A percentile compares a stretch with the other conserved stretches of the same genome.
phyloP scores from a whole-genome alignment of 2,888 invertebrate genomes.

The Archips crataeganus region DNA sequence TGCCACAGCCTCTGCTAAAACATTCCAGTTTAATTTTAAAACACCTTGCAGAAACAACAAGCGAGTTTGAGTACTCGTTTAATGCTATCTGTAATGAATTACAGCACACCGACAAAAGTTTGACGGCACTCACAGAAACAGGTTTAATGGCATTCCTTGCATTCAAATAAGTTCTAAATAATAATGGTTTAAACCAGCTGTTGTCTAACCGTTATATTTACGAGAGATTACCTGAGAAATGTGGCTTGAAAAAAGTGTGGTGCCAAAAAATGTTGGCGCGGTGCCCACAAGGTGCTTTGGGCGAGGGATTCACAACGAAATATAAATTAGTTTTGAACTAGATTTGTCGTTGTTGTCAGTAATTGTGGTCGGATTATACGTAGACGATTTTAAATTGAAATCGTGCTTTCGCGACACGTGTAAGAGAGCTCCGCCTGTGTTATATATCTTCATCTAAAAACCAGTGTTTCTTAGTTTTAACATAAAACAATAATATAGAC shows the following conservation, averaged over 20 bases:
- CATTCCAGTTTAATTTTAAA: too few species aligned
- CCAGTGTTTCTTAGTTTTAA: too few species aligned
- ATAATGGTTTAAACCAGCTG: slow-evolving; percentile 55
- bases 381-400: slow-evolving; percentile 10
- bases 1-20: too few species aligned
- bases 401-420: too few species aligned
- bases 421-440: too few species aligned
- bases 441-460: too few species aligned
- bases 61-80: neutral
- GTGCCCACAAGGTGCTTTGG: slow-evolving; percentile 59
- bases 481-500: too few species aligned
- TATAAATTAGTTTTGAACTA: slow-evolving; percentile 40
- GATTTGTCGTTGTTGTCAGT: slow-evolving; percentile 42
- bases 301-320: slow-evolving; percentile 51
- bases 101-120: slow-evolving; percentile 24
- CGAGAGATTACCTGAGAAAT: slow-evolving; percentile 70
- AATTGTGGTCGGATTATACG: slow-evolving; percentile 41
- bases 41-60: too few species aligned
- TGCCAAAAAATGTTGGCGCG: slow-evolving; percentile 63
- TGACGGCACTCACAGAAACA: slow-evolving; percentile 40
- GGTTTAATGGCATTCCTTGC: slow-evolving; percentile 56
- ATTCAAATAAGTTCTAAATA: slow-evolving; percentile 48
- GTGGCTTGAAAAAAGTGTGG: slow-evolving; percentile 51
- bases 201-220: slow-evolving; percentile 50
- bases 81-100: neutral